Conservation (phyloP, 92 coral and sea anemone species). For the Parazoanthus darwini region DNA sequence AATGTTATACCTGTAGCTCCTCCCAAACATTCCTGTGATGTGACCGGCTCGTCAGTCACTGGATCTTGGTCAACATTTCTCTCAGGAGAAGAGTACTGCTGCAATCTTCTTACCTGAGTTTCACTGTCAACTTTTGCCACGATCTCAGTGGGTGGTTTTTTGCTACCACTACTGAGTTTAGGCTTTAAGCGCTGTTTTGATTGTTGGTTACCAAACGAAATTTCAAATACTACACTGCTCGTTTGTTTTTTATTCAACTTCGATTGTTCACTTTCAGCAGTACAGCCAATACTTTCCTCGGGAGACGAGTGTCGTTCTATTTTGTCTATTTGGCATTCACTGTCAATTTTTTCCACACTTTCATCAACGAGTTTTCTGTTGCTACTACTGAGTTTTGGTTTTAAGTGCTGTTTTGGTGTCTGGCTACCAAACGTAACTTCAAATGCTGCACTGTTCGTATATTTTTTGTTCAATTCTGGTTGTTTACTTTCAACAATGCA, state of each 20-base stretch:
- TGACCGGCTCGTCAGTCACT: neutral
- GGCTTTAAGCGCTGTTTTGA: neutral
- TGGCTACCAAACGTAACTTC: conserved; percentile 11
- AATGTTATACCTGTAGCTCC: conserved; percentile 9
- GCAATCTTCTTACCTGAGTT: neutral
- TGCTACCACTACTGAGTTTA: conserved; percentile 18
- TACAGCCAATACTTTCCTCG: neutral
- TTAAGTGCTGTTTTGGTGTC: neutral
- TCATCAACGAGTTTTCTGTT: neutral
- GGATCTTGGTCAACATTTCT: neutral
- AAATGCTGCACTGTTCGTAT: neutral
- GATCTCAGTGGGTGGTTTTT: neutral
- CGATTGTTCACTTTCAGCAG: neutral
- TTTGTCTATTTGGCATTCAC: neutral
- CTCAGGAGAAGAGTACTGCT: neutral
- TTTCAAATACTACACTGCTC: conserved; percentile 13
- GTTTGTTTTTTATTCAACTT: neutral
- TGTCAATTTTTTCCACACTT: neutral
- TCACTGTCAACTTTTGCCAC: neutral
- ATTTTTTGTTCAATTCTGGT: neutral
- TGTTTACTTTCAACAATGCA: neutral
- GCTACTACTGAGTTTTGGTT: conserved; percentile 30
- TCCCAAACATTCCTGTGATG: neutral
- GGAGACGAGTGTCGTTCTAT: neutral
- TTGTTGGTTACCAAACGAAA: neutral